phyloP scores from a whole-genome alignment of 2,113 vertebrate genomes.

The Empidonax alnorum region DNA sequence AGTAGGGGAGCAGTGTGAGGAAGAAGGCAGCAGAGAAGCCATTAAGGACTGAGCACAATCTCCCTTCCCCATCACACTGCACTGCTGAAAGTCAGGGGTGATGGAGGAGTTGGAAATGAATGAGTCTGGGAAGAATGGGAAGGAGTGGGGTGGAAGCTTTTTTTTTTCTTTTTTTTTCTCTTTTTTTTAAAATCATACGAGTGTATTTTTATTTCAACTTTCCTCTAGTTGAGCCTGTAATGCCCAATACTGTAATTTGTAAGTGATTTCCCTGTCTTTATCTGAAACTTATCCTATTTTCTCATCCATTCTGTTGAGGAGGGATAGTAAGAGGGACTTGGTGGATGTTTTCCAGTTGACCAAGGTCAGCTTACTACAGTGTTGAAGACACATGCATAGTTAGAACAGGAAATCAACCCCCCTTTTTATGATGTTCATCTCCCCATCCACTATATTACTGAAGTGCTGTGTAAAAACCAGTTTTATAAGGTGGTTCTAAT shows the following conservation, averaged over 20 bases:
- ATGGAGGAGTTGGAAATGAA: not conserved
- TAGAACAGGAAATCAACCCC: not conserved
- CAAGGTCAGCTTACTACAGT: not conserved
- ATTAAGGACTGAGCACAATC: not conserved
- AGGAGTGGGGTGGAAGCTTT: not conserved
- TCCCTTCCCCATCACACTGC: accelerated
- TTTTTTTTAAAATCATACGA: not conserved
- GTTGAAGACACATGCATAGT: not conserved
- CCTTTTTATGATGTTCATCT: not conserved
- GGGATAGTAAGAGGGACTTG: not conserved
- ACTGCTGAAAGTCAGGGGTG: not conserved
- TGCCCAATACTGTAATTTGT: not conserved
- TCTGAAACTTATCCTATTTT: not conserved
- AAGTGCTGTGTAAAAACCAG: not conserved
- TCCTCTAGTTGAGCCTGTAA: not conserved
- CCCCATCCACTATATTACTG: not conserved
- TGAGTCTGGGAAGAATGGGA: not conserved
- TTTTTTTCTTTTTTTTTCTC: not conserved
- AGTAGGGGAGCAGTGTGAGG: not conserved
- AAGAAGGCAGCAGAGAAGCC: not conserved
- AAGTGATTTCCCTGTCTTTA: not conserved
- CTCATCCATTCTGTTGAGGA: not conserved
- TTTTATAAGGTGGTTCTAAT: not conserved
- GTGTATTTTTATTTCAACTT: not conserved
- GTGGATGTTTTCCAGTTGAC: not conserved